Base-by-base conservation (phyloP, 2,113 vertebrate species). In the Phrynosoma blainvillii region DNA sequence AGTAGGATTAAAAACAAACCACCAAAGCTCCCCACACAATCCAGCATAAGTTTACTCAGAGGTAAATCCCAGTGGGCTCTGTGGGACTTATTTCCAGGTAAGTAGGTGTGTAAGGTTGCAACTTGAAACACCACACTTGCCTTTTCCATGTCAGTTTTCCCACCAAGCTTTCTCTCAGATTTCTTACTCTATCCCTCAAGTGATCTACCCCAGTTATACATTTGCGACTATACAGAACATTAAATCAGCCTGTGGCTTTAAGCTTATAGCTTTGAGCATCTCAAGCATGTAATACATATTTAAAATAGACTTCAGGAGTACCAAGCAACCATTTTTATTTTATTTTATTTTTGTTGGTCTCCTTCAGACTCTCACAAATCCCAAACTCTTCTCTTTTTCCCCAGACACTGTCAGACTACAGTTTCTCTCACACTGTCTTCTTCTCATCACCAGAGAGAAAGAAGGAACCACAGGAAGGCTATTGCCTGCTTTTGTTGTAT, bases 241-340 rank as follows among this genome's bases (percentile, higher is more conserved):
- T 65, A 76, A 77, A 77, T 85, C 59, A 27, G 75, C 42, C 27
- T 47, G 40, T 52, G 20, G 59, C 27, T 85, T 25, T 42, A 66
- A 79, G 52, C 18, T 4, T 21, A 14, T 47, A 83, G 36, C 40
- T 85, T 13, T n/a, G 74, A 84, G 71, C 47, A 42, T 62, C 27
- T 59, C 56, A 66, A 76, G 62, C 54, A 68, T 78, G 75, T 13
- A 47, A n/a, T 77, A 85, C n/a, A n/a, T 76, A 85, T 85, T 59
- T 65, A 65, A 85, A 85, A 47, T 56, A 77, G 25, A 66, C 36
- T 47, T 66, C 74, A 47, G 9, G 36, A 66, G 16, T 62, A 18
- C 56, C 47, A 10, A 27, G 36, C 56, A 66, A 47, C 36, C 52
- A 77, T n/a, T 27, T 16, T 23, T 65, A 36, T 36, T 36, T 36